Base-by-base conservation (phyloP, 2,113 vertebrate species). In the Panurus biarmicus region DNA sequence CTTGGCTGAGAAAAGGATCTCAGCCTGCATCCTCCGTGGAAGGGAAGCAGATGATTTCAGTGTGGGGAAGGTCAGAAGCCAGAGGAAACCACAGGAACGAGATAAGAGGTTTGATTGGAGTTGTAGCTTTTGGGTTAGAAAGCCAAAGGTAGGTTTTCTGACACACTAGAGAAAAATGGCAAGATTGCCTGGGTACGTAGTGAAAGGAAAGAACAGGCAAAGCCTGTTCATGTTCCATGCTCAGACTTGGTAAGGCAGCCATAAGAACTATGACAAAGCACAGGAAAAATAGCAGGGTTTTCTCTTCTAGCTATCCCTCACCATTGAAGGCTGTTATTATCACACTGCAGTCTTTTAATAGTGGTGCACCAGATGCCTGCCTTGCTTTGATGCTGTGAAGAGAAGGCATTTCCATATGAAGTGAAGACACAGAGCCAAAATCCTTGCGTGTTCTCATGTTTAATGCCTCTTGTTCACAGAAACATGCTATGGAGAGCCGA, bases 381-480 rank as follows among this genome's bases (percentile, higher is more conserved):
- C 60, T 79, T 90, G 18, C 57, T 82, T 66, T 89, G 76, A 86
- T 80, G 64, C 35, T 92, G 45, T 5, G 1, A 61, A 89, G n/a
- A 80, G 54, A 70, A 91, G 62, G 36, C 56, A 28, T 95, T 91
- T 93, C 47, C 35, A 20, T 92, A 50, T 44, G 72, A 95, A 88
- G 54, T 2, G 2, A 61, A 79, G 77, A 74, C 42, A 65, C 24
- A 26, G 19, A 93, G 9, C 36, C 61, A 54, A 79, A 94, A 61
- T 80, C 45, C 24, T 92, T 79, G 45, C 8, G 2, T 86, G 67
- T 94, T 94, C 83, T 95, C 90, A 77, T 19, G 2, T 88, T 82
- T 80, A 94, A 90, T 89, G 83, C 74, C 40, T 94, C 50, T 75
- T 79, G 33, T 83, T 94, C 82, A 54, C 74, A 82, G 81, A 93